Conservation (phyloP, 2,888 invertebrate genomes). For the Drosophila picticornis region DNA sequence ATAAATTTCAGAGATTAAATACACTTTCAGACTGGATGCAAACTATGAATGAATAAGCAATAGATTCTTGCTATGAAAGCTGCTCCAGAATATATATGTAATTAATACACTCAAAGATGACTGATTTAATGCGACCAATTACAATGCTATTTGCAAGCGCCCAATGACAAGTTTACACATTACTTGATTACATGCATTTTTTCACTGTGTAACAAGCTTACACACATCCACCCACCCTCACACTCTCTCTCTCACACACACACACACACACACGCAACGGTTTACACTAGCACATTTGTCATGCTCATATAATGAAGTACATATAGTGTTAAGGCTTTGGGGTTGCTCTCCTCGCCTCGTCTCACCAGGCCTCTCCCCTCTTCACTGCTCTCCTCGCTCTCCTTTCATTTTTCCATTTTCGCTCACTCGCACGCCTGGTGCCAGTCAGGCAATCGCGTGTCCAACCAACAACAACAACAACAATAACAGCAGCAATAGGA, state of each 20-base stretch:
- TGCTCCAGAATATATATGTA: not conserved
- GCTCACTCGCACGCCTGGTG: not conserved
- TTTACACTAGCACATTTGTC: slow-evolving; percentile 59
- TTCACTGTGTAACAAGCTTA: not conserved
- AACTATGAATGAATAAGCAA: too few relatives aligned
- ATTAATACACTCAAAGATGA: not conserved
- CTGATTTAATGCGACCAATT: not conserved
- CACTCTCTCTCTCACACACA: slow-evolving; percentile 12
- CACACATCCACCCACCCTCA: slow-evolving; percentile 8
- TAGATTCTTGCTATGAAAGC: not conserved
- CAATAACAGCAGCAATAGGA: slow-evolving; percentile 23
- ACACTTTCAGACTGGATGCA: too few relatives aligned
- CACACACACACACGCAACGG: slow-evolving; percentile 22
- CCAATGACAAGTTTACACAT: not conserved
- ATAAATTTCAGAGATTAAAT: not conserved
- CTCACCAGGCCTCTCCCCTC: not conserved
- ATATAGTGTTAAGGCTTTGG: slow-evolving; percentile 49
- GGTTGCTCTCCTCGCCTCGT: slow-evolving; percentile 48
- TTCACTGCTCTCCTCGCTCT: not conserved
- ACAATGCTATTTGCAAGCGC: not conserved
- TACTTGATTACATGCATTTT: not conserved
- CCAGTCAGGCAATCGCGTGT: slow-evolving; percentile 61
- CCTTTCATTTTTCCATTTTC: slow-evolving; percentile 3
- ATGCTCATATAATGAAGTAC: slow-evolving; percentile 70
- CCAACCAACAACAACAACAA: slow-evolving; percentile 42